phyloP scores from a whole-genome alignment of 2,888 invertebrate species.

The Melieria crassipennis region DNA sequence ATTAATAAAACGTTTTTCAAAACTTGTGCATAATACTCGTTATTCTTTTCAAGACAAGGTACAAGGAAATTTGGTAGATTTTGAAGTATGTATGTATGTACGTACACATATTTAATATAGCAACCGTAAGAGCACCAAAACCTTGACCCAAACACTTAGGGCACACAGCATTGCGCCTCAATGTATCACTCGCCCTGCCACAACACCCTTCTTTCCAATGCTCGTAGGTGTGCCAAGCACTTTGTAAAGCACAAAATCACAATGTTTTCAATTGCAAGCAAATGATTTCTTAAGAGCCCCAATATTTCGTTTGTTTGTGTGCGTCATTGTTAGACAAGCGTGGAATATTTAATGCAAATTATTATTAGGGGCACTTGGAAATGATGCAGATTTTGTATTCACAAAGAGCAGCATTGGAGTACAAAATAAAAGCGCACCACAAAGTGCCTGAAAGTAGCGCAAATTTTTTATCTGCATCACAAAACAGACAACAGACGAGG shows the following conservation, averaged over 20 bases:
- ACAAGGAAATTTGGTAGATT: no score
- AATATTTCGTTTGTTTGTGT: neutral
- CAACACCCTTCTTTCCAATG: conserved; percentile 1
- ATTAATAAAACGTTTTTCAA: no score
- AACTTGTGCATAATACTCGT: no score
- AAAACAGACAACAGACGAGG: no score
- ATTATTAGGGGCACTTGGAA: conserved; percentile 20
- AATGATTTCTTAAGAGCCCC: conserved; percentile 16
- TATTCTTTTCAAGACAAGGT: no score
- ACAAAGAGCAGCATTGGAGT: neutral
- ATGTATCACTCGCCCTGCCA: conserved; percentile 5
- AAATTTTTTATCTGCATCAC: no score
- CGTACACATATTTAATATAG: no score
- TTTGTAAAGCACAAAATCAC: neutral
- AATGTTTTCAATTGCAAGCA: conserved; percentile 21
- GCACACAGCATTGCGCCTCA: neutral
- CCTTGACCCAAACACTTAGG: conserved; percentile 39
- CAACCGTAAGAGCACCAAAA: neutral
- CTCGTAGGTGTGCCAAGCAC: neutral
- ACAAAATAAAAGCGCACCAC: no score
- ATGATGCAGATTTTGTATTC: conserved; percentile 7
- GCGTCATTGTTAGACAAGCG: conserved; percentile 2
- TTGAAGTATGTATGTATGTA: no score
- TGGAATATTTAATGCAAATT: conserved; percentile 22
- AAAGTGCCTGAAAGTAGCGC: no score